These are phyloP conservation scores for Mastigias papua DNA, from an alignment of 30 jellyfish, hydroid and myxozoan species.

Conservation along the genomic window DNA sequence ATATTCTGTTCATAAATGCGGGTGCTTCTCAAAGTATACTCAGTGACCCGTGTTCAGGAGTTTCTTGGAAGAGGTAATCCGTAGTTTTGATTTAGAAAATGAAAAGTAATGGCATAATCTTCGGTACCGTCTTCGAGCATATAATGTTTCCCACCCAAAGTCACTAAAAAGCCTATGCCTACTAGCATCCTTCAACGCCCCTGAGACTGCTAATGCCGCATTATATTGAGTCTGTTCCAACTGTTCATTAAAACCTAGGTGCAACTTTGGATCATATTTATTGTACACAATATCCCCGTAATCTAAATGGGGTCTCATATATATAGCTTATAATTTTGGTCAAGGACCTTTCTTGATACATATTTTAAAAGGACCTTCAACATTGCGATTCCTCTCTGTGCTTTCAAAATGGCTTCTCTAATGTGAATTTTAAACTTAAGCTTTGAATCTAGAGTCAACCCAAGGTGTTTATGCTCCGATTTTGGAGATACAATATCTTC, in stretches of 20 bases:
- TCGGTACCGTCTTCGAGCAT: too few relatives aligned
- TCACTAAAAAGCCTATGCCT: too few relatives aligned
- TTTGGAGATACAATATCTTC: conserved; percentile 4
- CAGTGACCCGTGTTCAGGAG: too few relatives aligned
- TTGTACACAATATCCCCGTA: not conserved
- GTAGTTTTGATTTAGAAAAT: too few relatives aligned
- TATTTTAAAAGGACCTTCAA: conserved; percentile 10
- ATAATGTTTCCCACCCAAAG: too few relatives aligned
- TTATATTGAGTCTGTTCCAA: not conserved
- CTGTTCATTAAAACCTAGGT: not conserved
- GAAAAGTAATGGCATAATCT: too few relatives aligned
- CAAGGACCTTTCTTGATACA: conserved; percentile 56
- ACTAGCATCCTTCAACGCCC: too few relatives aligned
- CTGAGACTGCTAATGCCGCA: not conserved
- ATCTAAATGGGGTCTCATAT: not conserved
- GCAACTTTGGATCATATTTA: conserved; percentile 10
- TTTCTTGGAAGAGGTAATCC: too few relatives aligned
- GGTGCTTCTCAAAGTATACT: too few relatives aligned
- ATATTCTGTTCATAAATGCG: too few relatives aligned
- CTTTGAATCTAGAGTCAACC: conserved; percentile 11
- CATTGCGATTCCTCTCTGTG: conserved; percentile 33
- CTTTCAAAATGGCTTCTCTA: conserved; percentile 20
- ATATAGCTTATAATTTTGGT: conserved; percentile 11
- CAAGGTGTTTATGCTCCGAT: conserved; percentile 26
- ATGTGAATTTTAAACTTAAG: conserved; percentile 4